These are phyloP conservation scores for Electrona antarctica DNA, from an alignment of 2,113 vertebrate species.

Conservation along the genomic window DNA sequence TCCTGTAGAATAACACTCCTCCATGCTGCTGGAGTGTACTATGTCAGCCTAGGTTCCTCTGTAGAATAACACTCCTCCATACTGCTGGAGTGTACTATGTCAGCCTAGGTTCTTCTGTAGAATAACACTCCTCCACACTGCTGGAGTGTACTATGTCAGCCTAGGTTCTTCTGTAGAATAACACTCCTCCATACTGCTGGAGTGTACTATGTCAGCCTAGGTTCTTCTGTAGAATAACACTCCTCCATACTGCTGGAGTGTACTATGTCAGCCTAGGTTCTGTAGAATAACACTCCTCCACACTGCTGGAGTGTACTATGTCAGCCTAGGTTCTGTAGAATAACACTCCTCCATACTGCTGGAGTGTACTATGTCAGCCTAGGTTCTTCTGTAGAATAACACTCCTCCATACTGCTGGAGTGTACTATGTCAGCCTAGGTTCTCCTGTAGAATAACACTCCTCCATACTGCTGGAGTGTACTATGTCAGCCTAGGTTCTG, in stretches of 20 bases:
- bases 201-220: slow-evolving; percentile 69
- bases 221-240: slow-evolving; percentile 80
- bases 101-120: too few species aligned
- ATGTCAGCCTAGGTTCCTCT: too few species aligned
- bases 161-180: too few species aligned
- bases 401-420: slow-evolving; percentile 52
- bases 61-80: slow-evolving; percentile 72
- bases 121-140: slow-evolving; percentile 67
- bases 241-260: slow-evolving; percentile 50
- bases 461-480: slow-evolving; percentile 52
- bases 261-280: slow-evolving; percentile 69
- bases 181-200: slow-evolving; percentile 55
- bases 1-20: slow-evolving; percentile 75
- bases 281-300: slow-evolving; percentile 72
- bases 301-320: slow-evolving; percentile 59
- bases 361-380: slow-evolving; percentile 68
- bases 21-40: slow-evolving; percentile 56
- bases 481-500: slow-evolving; percentile 71
- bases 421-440: slow-evolving; percentile 69
- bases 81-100: slow-evolving; percentile 62
- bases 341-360: slow-evolving; percentile 60
- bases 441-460: slow-evolving; percentile 78
- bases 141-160: slow-evolving; percentile 67
- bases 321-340: too few species aligned
- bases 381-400: too few species aligned